phyloP scores from a whole-genome alignment of 30 jellyfish, hydroid and myxozoan genomes.

The Morbakka virulenta region DNA sequence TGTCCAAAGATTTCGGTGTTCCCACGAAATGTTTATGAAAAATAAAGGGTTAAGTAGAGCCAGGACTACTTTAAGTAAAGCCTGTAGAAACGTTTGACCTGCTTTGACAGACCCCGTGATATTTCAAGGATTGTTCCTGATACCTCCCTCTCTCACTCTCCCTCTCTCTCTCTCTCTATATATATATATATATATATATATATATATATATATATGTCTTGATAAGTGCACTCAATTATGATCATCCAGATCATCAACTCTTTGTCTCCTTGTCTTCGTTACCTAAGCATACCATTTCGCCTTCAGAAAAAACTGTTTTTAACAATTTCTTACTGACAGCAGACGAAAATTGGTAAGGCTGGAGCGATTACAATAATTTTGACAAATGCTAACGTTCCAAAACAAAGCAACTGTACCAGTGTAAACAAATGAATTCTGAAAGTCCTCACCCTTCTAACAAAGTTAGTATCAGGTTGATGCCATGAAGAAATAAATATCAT shows the following conservation, averaged over 20 bases:
- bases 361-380: conserved; percentile 70
- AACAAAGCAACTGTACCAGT: conserved; percentile 52
- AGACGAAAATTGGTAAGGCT: conserved; percentile 66
- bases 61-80: too few species aligned
- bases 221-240: not conserved
- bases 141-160: too few species aligned
- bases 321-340: conserved; percentile 44
- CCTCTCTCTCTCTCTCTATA: too few species aligned
- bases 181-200: too few species aligned
- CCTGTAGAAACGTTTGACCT: too few species aligned
- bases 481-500: conserved; percentile 64
- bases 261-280: conserved; percentile 55
- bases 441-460: conserved; percentile 62
- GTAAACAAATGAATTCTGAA: conserved; percentile 67
- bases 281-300: conserved; percentile 71
- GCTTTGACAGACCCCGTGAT: too few species aligned
- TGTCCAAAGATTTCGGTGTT: too few species aligned
- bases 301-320: conserved; percentile 53
- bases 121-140: too few species aligned
- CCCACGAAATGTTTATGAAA: too few species aligned
- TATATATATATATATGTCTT: too few species aligned
- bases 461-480: conserved; percentile 74
- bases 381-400: conserved; percentile 42
- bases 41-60: too few species aligned
- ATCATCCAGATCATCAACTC: not conserved